Conservation (phyloP, 2,113 vertebrate species). For the Grus americana region DNA sequence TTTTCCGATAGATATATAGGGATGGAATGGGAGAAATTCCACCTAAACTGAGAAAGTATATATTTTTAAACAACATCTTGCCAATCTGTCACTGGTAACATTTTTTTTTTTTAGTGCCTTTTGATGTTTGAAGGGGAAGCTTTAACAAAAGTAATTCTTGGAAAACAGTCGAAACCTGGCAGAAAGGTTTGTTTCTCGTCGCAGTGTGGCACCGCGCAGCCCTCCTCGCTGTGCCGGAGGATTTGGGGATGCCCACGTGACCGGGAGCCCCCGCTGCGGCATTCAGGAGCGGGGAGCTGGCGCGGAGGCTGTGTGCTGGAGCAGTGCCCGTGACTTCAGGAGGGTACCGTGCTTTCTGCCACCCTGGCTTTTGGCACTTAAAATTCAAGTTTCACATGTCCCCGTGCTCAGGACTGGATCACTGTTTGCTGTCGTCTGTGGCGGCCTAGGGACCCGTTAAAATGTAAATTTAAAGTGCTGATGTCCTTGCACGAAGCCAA, state of each 20-base stretch:
- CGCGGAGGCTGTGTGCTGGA: not conserved
- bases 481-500: fast-evolving
- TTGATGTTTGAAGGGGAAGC: not conserved
- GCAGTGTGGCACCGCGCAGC: fast-evolving
- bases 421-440: not conserved
- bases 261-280: fast-evolving
- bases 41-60: not conserved
- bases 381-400: too few species aligned
- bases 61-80: not conserved
- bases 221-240: not conserved
- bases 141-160: not conserved
- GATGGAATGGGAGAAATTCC: not conserved
- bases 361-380: not conserved
- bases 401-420: not conserved
- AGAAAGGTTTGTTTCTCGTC: not conserved
- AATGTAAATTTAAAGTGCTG: not conserved
- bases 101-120: slow-evolving; percentile 22
- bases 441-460: not conserved
- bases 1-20: not conserved
- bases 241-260: fast-evolving
- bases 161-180: not conserved
- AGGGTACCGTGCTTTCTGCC: fast-evolving
- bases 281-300: fast-evolving
- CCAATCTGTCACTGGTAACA: not conserved
- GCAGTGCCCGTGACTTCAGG: fast-evolving